Percentiles rank a stretch among this genome's conserved stretches.
phyloP scores from a whole-genome alignment of 2,888 invertebrate genomes.

The Epiperipatus broadwayi region DNA sequence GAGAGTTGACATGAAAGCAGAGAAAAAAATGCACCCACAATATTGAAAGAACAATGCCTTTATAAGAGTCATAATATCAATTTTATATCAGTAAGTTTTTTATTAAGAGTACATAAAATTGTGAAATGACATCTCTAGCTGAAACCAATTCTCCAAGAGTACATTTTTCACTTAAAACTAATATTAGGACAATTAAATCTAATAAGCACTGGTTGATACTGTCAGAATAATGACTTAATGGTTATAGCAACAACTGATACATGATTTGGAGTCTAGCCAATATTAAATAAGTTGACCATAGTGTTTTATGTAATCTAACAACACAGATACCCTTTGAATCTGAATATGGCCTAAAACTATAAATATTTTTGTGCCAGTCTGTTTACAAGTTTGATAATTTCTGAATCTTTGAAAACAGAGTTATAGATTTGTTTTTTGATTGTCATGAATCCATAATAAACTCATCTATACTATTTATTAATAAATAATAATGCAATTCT shows the following conservation, averaged over 20 bases:
- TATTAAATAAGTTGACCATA: slow-evolving; percentile 55
- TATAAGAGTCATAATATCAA: slow-evolving; percentile 57
- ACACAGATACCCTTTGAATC: too few species aligned
- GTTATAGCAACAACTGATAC: slow-evolving; percentile 57
- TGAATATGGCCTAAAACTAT: too few species aligned
- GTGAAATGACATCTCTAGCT: slow-evolving; percentile 69
- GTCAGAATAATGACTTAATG: slow-evolving; percentile 53
- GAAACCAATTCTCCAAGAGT: slow-evolving; percentile 39
- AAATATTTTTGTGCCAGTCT: slow-evolving; percentile 58
- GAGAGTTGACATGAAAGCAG: slow-evolving; percentile 41
- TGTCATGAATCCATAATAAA: slow-evolving; percentile 15
- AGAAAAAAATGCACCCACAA: slow-evolving; percentile 31
- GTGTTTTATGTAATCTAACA: slow-evolving; percentile 40
- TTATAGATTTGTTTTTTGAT: slow-evolving; percentile 22
- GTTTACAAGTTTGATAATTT: slow-evolving; percentile 49
- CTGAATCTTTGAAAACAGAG: too few species aligned
- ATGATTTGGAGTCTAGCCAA: too few species aligned
- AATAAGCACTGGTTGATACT: slow-evolving; percentile 47
- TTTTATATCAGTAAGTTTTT: slow-evolving; percentile 50
- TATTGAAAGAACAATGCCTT: too few species aligned
- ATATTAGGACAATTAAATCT: slow-evolving; percentile 29
- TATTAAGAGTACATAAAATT: slow-evolving; percentile 56
- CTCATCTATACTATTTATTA: too few species aligned
- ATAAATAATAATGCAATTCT: neutral
- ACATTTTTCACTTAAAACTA: slow-evolving; percentile 22